A percentile compares a stretch with the other conserved stretches of the same genome.
Conservation (phyloP, 64 coral and sea anemone species). For the Acropora tenuis region DNA sequence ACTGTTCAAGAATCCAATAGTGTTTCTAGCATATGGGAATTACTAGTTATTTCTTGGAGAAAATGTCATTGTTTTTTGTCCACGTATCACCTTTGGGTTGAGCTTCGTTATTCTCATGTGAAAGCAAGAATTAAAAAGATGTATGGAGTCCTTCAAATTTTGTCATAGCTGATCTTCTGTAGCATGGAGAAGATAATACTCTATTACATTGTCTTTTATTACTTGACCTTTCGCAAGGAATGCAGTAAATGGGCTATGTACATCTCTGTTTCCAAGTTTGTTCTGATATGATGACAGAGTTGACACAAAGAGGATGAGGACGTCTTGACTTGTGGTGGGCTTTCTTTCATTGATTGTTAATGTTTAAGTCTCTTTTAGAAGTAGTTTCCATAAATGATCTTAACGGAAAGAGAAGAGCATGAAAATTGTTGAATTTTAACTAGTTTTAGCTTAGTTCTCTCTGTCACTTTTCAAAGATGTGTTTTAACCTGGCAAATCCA, state of each 20-base stretch:
- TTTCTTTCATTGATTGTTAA: no score
- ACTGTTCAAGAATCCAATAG: not conserved
- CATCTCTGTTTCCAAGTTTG: not conserved
- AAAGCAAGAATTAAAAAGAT: constrained; percentile 4
- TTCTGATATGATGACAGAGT: no score
- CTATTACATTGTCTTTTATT: not conserved
- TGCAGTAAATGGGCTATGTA: no score
- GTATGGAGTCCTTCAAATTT: not conserved
- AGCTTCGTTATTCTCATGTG: not conserved
- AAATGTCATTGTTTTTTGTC: constrained; percentile 13
- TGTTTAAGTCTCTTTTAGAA: no score
- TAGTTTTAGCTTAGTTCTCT: not conserved
- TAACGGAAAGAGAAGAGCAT: not conserved
- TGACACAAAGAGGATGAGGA: no score
- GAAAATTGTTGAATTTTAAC: not conserved
- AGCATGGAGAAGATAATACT: constrained; percentile 10
- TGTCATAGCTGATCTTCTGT: constrained; percentile 4
- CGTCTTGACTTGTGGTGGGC: no score
- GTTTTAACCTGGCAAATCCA: constrained; percentile 1
- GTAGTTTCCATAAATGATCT: not conserved
- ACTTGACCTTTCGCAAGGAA: no score
- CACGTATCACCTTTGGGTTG: constrained; percentile 3
- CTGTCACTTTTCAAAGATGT: not conserved
- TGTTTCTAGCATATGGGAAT: not conserved
- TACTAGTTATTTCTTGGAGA: constrained; percentile 22